These are phyloP conservation scores for Alouatta caraya DNA, from an alignment of 2,797 vertebrate genomes.

Conservation along the genomic window DNA sequence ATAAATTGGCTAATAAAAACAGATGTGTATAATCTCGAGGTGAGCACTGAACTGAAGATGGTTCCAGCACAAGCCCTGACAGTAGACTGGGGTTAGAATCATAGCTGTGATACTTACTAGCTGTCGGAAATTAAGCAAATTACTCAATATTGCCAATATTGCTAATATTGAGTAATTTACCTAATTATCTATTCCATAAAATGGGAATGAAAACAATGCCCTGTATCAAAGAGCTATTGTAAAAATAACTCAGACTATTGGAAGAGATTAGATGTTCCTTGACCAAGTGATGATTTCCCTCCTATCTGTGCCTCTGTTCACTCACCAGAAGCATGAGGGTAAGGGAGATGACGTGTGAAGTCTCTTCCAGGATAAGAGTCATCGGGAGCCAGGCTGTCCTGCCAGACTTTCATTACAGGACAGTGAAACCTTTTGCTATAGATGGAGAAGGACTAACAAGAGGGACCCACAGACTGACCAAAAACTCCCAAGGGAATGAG, in stretches of 20 bases:
- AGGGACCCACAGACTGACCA: neutral
- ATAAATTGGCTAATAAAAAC: neutral
- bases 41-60: neutral
- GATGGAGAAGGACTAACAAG: neutral
- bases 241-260: slow-evolving; percentile 23
- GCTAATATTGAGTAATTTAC: neutral
- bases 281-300: neutral
- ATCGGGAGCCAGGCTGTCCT: neutral
- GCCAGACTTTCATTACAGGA: neutral
- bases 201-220: neutral
- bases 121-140: neutral
- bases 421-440: neutral
- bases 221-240: neutral
- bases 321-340: neutral
- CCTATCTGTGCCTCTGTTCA: neutral
- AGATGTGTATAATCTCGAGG: neutral
- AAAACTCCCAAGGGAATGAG: neutral
- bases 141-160: neutral
- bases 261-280: neutral
- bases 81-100: neutral
- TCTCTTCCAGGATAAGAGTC: neutral
- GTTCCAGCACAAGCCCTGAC: neutral
- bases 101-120: neutral
- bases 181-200: slow-evolving; percentile 7
- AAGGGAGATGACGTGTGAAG: neutral